These are phyloP conservation scores for Drosophila prosaltans DNA, from an alignment of 1,140 invertebrate species.

Conservation along the genomic window DNA sequence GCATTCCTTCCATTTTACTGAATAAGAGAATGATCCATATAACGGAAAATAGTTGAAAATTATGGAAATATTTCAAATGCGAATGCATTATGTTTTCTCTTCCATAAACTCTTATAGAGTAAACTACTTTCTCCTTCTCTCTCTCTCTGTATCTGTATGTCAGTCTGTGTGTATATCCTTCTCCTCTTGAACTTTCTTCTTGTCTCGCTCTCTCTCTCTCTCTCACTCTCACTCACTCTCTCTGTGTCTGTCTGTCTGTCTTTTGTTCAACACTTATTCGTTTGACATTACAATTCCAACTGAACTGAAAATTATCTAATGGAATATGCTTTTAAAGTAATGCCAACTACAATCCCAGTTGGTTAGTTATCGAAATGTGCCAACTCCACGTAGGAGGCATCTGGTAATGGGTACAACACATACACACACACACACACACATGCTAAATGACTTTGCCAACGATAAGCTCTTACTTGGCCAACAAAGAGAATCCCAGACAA, in stretches of 20 bases:
- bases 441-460: not conserved
- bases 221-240: not conserved
- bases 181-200: not conserved
- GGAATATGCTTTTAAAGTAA: constrained; percentile 12
- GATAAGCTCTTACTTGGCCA: not conserved
- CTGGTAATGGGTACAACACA: constrained; percentile 6
- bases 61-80: not conserved
- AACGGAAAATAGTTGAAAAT: not conserved
- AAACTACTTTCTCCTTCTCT: too few relatives aligned
- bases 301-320: not conserved
- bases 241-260: not conserved
- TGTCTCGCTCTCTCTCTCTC: not conserved
- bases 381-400: constrained; percentile 10
- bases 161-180: too few relatives aligned
- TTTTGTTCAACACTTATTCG: not conserved
- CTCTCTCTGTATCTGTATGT: too few relatives aligned
- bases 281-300: constrained; percentile 9
- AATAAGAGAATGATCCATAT: not conserved
- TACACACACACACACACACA: not conserved
- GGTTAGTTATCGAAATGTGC: constrained; percentile 1
- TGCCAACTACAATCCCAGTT: constrained; percentile 1
- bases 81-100: too few relatives aligned
- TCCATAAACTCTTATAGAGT: too few relatives aligned
- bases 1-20: not conserved
- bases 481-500: not conserved